Evolutionary conservation across 2,113 vertebrate genomes (phyloP).

Genomic region (Piaya cayana): DNA sequence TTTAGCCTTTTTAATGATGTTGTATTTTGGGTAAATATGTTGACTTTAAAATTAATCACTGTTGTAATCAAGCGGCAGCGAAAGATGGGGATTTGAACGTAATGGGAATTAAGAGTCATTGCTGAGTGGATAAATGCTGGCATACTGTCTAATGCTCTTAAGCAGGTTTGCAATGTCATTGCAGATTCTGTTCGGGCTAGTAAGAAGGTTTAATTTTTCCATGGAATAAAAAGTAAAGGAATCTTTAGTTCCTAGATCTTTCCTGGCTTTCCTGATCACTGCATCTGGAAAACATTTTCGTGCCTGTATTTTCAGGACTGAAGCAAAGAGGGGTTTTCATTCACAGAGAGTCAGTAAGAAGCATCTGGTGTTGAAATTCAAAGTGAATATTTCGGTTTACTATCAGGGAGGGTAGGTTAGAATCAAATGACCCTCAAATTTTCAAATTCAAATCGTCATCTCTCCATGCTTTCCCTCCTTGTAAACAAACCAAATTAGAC

Average conservation of each 20-base stretch:
- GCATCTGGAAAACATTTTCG: background rate
- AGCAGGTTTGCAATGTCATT: constrained; percentile 21
- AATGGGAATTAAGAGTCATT: constrained; percentile 58
- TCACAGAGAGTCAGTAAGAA: background rate
- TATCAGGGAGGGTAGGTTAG: background rate
- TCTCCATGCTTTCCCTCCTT: background rate
- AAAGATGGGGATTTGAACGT: constrained; percentile 48
- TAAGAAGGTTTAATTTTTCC: background rate
- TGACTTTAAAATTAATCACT: constrained; percentile 65
- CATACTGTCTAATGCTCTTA: constrained; percentile 41
- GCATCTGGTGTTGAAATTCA: background rate
- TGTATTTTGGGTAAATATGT: constrained; percentile 63
- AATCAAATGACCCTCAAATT: background rate
- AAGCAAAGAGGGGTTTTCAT: background rate
- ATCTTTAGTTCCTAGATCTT: background rate
- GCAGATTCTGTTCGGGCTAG: background rate
- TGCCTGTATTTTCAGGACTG: background rate
- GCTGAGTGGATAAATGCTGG: constrained; percentile 56
- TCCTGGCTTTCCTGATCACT: background rate
- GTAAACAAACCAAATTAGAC: background rate
- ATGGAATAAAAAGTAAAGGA: background rate
- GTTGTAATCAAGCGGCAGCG: constrained; percentile 50
- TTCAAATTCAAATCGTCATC: background rate
- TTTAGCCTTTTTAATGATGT: constrained; percentile 62
- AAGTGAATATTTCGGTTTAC: background rate